These are phyloP conservation scores for Chymomyza caudatula DNA, from an alignment of 2,888 invertebrate genomes.

Conservation along the genomic window DNA sequence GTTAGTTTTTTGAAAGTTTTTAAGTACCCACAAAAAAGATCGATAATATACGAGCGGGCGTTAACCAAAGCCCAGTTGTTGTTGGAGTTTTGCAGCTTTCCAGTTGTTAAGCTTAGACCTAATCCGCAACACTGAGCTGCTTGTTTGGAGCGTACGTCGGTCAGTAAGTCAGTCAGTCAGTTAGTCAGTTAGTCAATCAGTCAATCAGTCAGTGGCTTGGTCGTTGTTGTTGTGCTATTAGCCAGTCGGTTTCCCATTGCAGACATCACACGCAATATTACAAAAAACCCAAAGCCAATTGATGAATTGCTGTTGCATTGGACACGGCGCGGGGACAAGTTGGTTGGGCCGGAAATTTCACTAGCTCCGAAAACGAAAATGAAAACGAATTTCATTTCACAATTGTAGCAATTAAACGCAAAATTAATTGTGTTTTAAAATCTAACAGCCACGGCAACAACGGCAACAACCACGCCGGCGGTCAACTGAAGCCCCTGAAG, in stretches of 20 bases:
- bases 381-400: conserved; percentile 71
- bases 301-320: neutral
- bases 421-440: conserved; percentile 62
- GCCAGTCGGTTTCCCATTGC: neutral
- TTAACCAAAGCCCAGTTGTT: neutral
- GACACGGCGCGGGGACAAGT: neutral
- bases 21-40: neutral
- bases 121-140: neutral
- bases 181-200: neutral
- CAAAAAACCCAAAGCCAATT: neutral
- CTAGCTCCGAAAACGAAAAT: conserved; percentile 34
- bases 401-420: conserved; percentile 70
- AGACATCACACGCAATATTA: neutral
- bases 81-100: neutral
- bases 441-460: conserved; percentile 35
- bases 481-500: conserved; percentile 20
- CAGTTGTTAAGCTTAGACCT: neutral
- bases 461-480: conserved; percentile 16
- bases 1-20: neutral
- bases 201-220: neutral
- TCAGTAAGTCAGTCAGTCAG: neutral
- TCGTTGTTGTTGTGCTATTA: neutral
- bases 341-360: neutral
- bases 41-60: neutral
- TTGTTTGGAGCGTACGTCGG: neutral